These are phyloP conservation scores for Brienomyrus longianalis DNA, from an alignment of 2,113 vertebrate species.

Conservation along the genomic window DNA sequence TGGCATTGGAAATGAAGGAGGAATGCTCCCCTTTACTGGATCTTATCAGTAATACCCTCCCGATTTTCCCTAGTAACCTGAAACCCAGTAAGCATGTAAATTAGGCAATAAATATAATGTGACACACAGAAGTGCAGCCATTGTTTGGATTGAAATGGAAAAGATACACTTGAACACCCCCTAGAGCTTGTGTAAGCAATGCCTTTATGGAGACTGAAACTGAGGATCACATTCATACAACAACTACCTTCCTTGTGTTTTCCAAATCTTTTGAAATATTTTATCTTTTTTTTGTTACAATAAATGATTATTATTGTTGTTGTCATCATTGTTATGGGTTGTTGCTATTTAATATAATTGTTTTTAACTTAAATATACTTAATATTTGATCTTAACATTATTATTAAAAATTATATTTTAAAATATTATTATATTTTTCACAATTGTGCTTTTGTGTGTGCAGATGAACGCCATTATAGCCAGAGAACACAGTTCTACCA, in stretches of 20 bases:
- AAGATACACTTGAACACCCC: constrained; percentile 23
- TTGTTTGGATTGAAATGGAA: constrained; percentile 55
- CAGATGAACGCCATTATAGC: constrained; percentile 64
- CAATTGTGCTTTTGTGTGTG: neutral
- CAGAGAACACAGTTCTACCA: constrained; percentile 56
- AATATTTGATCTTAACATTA: neutral
- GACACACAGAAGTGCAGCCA: constrained; percentile 30
- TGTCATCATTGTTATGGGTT: neutral
- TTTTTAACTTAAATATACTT: too few species aligned
- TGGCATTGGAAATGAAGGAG: constrained; percentile 21
- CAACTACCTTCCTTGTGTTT: neutral
- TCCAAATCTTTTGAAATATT: neutral
- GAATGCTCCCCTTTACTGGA: constrained; percentile 27
- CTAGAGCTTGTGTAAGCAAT: constrained; percentile 7
- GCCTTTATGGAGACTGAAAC: neutral
- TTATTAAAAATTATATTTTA: neutral
- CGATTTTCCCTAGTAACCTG: constrained; percentile 38
- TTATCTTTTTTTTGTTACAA: neutral
- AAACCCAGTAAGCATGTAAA: constrained; percentile 41
- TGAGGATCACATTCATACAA: neutral
- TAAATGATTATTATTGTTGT: neutral
- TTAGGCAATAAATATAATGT: constrained; percentile 38
- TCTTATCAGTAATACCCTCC: constrained; percentile 43
- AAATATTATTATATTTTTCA: neutral
- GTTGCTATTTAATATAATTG: neutral